Evolutionary conservation across 1,140 invertebrate species (phyloP).

Genomic region (Euura saliciscinereae): DNA sequence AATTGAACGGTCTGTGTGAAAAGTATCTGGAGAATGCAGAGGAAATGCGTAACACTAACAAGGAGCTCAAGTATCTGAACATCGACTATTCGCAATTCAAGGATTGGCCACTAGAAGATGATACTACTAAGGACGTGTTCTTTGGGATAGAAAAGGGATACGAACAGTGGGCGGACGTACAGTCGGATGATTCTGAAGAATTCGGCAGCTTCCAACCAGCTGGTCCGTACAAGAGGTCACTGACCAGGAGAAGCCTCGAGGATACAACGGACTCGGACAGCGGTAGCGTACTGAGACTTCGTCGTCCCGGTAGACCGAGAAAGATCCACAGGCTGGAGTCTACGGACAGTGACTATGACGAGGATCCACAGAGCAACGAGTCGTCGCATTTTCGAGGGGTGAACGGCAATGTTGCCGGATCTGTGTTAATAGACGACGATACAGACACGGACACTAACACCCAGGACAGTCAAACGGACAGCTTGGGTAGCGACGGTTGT

Average conservation of each 20-base stretch:
- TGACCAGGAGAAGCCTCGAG: conserved; percentile 46
- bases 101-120: conserved; percentile 61
- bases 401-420: conserved; percentile 4
- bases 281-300: conserved; percentile 41
- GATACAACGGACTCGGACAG: conserved; percentile 54
- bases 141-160: conserved; percentile 67
- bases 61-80: conserved; percentile 68
- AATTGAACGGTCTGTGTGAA: conserved; percentile 64
- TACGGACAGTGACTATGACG: conserved; percentile 60
- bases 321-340: conserved; percentile 54
- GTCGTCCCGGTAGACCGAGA: conserved; percentile 38
- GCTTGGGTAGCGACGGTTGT: conserved; percentile 55
- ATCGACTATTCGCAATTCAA: conserved; percentile 71
- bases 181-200: conserved; percentile 51
- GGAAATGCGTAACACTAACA: conserved; percentile 64
- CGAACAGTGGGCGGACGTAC: conserved; percentile 57
- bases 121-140: conserved; percentile 50
- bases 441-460: conserved; percentile 59
- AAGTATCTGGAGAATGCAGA: conserved; percentile 66
- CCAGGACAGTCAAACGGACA: conserved; percentile 57
- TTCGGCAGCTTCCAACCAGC: conserved; percentile 52
- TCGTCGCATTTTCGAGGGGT: conserved; percentile 4
- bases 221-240: conserved; percentile 40
- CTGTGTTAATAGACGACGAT: conserved; percentile 27
- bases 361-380: conserved; percentile 8